A percentile compares a stretch with the other conserved stretches of the same genome.
phyloP scores from a whole-genome alignment of 2,797 vertebrate species.

The Onychomys arenicola region DNA sequence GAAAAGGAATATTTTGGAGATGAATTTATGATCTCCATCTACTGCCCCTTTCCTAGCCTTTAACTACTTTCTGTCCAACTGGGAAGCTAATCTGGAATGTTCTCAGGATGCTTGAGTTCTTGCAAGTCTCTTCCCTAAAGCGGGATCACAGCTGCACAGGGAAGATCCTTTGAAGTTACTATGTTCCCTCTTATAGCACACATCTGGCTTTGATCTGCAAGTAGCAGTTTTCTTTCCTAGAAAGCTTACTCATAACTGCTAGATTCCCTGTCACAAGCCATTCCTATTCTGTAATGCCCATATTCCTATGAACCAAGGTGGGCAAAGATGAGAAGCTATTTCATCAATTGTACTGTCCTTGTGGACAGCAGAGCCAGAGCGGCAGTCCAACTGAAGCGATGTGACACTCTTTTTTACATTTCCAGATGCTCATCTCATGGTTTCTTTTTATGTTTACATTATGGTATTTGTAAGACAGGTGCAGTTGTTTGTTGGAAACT shows the following conservation, averaged over 20 bases:
- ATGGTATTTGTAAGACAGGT: constrained; percentile 41
- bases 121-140: constrained; percentile 48
- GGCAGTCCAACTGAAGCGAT: background rate
- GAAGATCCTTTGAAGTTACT: constrained; percentile 68
- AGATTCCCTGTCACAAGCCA: constrained; percentile 27
- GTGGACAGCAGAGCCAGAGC: constrained; percentile 1
- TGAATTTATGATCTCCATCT: constrained; percentile 44
- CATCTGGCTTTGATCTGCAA: constrained; percentile 66
- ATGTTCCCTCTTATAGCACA: constrained; percentile 40
- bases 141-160: constrained; percentile 26
- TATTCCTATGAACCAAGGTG: constrained; percentile 40
- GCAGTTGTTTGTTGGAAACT: background rate
- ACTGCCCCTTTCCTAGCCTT: background rate
- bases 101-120: constrained; percentile 57
- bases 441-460: constrained; percentile 19
- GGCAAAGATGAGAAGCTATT: constrained; percentile 4
- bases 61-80: constrained; percentile 62
- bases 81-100: constrained; percentile 63
- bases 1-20: constrained; percentile 32
- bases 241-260: constrained; percentile 33
- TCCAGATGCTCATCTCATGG: constrained; percentile 26
- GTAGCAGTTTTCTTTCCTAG: constrained; percentile 53
- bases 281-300: constrained; percentile 33
- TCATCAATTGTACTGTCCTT: constrained; percentile 41
- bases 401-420: background rate